phyloP scores from a whole-genome alignment of 1,140 invertebrate species.

The Acromyrmex heyeri region DNA sequence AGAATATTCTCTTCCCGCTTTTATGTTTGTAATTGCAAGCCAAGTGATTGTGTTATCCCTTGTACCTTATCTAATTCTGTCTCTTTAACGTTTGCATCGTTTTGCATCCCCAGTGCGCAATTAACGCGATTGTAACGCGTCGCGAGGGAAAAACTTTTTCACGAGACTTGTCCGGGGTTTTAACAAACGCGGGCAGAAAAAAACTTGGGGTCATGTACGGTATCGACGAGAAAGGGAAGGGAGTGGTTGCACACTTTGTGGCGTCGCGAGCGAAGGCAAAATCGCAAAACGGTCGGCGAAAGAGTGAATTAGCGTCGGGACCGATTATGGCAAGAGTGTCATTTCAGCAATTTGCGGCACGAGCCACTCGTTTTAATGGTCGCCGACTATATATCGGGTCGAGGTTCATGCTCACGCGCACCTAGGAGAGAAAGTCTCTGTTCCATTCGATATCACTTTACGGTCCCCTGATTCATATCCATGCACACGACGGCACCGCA shows the following conservation, averaged over 20 bases:
- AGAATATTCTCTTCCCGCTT: constrained; percentile 7
- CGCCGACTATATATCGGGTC: constrained; percentile 59
- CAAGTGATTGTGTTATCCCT: constrained; percentile 1
- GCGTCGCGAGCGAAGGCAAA: background rate
- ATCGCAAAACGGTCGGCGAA: constrained; percentile 1
- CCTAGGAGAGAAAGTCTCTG: constrained; percentile 66
- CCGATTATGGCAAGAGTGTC: constrained; percentile 65
- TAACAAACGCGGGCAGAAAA: constrained; percentile 35
- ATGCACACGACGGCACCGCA: background rate
- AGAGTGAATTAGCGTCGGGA: constrained; percentile 41
- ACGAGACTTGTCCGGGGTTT: constrained; percentile 2
- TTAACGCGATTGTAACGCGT: constrained; percentile 56
- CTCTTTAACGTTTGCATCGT: constrained; percentile 17
- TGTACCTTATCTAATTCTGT: constrained; percentile 40
- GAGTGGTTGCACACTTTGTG: background rate
- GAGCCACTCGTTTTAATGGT: constrained; percentile 71
- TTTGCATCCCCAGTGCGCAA: constrained; percentile 21
- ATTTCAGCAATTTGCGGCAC: constrained; percentile 75
- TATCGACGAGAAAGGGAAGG: background rate
- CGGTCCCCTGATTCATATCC: constrained; percentile 79
- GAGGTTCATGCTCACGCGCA: constrained; percentile 18
- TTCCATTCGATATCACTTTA: constrained; percentile 81
- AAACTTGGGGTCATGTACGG: constrained; percentile 4
- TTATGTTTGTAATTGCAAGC: constrained; percentile 30
- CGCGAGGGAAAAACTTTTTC: constrained; percentile 33